Base-by-base conservation (phyloP, 2,113 vertebrate species). In the Python bivittatus region DNA sequence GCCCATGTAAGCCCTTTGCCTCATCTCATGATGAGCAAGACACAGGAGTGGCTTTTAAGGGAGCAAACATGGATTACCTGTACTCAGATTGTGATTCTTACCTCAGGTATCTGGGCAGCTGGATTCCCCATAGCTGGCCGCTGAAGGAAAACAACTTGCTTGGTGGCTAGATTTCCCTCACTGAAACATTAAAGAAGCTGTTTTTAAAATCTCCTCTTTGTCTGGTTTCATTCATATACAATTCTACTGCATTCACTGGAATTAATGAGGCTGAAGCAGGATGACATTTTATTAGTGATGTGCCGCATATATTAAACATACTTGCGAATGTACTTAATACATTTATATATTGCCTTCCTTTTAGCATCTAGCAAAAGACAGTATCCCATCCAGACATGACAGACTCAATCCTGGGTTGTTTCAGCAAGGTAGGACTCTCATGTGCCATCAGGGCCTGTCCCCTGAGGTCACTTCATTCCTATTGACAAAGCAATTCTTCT, bases 71-170 rank as follows among this genome's bases (percentile, higher is more conserved):
- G 17, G 33, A 79, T 79, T 79, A 42, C 42, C 38, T 3, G 57
- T 57, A 72, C 33, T 86, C 0, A 92, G 60, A 1, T 48, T 4
- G 72, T 52, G 6, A 7, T 0, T 25, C 97, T 97, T 93, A 98
- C 98, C 95, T 98, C 97, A 88, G 97, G 97, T 53, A 95, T 97
- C 44, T 97, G 98, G 68, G 92, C 61, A 88, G 94, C 92, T 91
- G 94, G 95, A 68, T 92, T 97, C 96, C 97, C 98, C 94, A 97
- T 95, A 79, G 95, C 97, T 1, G 99, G 98, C 94, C 99, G 98
- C 97, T 99, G 99, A 89, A 99, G 98, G 90, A 99, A 99, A 95
- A 99, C 97, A 0, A 99, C 98, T 96, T 99, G 99, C 94, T 99
- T 99, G 10, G 99, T 99, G 92, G 99, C 99, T 94, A 99, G 95